Base-by-base conservation (phyloP, 2,113 vertebrate species). In the Xiphophorus maculatus region DNA sequence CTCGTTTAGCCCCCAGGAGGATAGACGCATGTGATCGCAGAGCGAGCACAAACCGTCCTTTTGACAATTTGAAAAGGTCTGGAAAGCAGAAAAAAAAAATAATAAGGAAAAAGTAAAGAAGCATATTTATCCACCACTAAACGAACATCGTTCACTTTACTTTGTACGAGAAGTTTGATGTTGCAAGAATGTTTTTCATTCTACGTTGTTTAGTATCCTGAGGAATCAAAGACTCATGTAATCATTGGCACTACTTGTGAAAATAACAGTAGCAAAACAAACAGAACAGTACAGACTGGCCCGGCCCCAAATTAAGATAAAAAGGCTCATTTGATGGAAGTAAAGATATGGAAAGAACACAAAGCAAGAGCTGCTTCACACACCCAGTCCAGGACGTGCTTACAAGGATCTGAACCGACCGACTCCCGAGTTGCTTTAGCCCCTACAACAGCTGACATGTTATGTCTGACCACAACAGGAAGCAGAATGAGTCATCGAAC, bases 41-140 rank as follows among this genome's bases (percentile, higher is more conserved):
- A 70, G 77, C 74, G 58, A 73, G 80, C 71, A 76, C 84, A 85
- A 90, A 83, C 37, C 51, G 60, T 72, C 69, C 77, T 72, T 64
- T 22, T 35, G 69, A 82, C 74, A 66, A 74, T 51, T 58, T 63
- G 76, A 79, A 69, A 11, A 17, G 40, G 40, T 42, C 44, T 1
- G 4, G 5, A 6, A 15, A 15, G 14, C 44, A 17, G 14, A 42
- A 42, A 15, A 42, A 42, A 42, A 1, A 6, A 7, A 54, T 8
- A 9, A 25, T 0, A 54, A 58, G 51, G 51, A 58, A 58, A 58
- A 58, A 3, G 7, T 58, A 25, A 58, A 58, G 22, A 58, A 3
- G 51, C 5, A 5, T 58, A n/a, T 9, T 25, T 58, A 58, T 9
- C 7, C 51, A 58, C 7, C 19, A n/a, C 51, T 58, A 9, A 25